Evolutionary conservation across 2,797 vertebrate genomes (phyloP), one percentile per base, ranked within the genome.

Genomic region (Apodemus agrarius): DNA sequence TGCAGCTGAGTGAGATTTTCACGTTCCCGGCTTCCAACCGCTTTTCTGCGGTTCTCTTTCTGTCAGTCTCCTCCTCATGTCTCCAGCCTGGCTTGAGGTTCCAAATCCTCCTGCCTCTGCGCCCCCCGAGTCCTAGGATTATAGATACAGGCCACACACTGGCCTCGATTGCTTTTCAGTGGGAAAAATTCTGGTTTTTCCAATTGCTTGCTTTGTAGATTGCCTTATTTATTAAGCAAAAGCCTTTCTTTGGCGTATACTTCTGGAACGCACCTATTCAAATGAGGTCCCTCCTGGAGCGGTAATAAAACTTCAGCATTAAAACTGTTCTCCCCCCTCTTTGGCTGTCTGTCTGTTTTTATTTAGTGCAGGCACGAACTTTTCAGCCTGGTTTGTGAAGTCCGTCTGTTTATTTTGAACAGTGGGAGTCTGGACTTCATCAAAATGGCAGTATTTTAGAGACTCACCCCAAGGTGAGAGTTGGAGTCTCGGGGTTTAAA

Each of bases 191-290:
- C 46, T 85, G 49, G 97, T 94, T 46, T 46, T 46, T 46, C 93
- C 86, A 82, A 26, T 95, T 0, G 49, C 37, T 97, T 97, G 96
- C 90, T 94, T 98, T 95, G 95, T 95, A 97, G 67, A 29, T 95
- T 93, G 89, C 95, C 93, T 94, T 86, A 61, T 24, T 79, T 90
- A 81, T 85, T 95, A 90, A 96, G 95, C 63, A 40, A 78, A 97
- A 94, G 87, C 92, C 96, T 96, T 97, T 97, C 94, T 92, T 91
- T 91, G 92, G 95, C 82, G 63, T 49, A 65, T 57, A 93, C 67
- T 92, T 96, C 87, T 81, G 90, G 96, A 98, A 92, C 54, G 49
- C 91, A 78, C 94, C 89, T 91, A 40, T 92, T 96, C 69, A 72
- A 54, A 69, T 17, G 72, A 89, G 40, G 7, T 63, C 57, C 24